Conservation (phyloP, 2,888 invertebrate genomes). For the Belgica antarctica region DNA sequence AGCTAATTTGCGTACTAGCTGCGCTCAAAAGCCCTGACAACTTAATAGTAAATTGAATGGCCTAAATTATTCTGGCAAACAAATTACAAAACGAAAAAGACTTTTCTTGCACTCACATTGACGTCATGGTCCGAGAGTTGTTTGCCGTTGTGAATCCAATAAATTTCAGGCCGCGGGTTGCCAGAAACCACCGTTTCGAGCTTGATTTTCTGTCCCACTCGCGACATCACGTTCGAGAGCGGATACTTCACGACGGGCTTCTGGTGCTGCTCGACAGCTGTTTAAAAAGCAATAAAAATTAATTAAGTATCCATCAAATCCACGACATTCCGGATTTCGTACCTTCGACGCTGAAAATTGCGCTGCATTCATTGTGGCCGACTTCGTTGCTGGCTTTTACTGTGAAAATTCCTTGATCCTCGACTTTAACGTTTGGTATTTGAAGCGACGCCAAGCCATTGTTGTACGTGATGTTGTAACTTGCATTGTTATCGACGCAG, state of each 20-base stretch:
- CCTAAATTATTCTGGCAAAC: slow-evolving; percentile 34
- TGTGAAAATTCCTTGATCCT: slow-evolving; percentile 69
- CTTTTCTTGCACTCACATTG: slow-evolving; percentile 58
- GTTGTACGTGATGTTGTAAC: slow-evolving; percentile 75
- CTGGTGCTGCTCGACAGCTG: slow-evolving; percentile 64
- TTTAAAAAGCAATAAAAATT: slow-evolving; percentile 19
- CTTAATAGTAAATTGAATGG: slow-evolving; percentile 36
- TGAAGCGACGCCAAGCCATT: slow-evolving; percentile 75
- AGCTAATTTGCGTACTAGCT: slow-evolving; percentile 25
- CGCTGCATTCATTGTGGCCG: slow-evolving; percentile 65
- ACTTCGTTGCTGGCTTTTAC: slow-evolving; percentile 68
- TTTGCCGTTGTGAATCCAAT: slow-evolving; percentile 69
- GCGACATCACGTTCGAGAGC: slow-evolving; percentile 68
- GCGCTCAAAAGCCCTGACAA: not conserved
- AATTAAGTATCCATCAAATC: slow-evolving; percentile 10
- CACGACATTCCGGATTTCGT: too few species aligned
- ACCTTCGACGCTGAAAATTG: slow-evolving; percentile 67
- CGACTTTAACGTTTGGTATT: slow-evolving; percentile 65
- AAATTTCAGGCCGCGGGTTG: slow-evolving; percentile 62
- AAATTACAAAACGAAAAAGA: slow-evolving; percentile 1
- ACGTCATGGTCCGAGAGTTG: slow-evolving; percentile 62
- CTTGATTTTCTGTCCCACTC: slow-evolving; percentile 70
- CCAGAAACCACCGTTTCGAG: slow-evolving; percentile 69
- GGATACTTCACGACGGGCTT: slow-evolving; percentile 63
- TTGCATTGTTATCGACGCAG: slow-evolving; percentile 69